These are phyloP conservation scores for Pycnonotus jocosus DNA, from an alignment of 2,113 vertebrate species.

Conservation along the genomic window DNA sequence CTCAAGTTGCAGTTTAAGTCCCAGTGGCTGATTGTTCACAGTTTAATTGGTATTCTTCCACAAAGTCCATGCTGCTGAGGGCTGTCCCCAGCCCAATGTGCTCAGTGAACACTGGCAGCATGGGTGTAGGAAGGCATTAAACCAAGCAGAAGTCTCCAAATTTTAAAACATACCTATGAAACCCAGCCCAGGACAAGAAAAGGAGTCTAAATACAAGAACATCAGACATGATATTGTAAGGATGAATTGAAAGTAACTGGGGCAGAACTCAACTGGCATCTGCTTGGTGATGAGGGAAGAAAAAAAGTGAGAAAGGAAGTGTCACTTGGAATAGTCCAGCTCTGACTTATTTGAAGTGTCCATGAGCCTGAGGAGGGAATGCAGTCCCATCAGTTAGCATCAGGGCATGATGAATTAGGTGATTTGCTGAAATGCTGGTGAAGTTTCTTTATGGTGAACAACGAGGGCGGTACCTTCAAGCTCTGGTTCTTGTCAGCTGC, in stretches of 20 bases:
- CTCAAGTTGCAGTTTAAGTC: background rate
- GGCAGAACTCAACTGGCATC: background rate
- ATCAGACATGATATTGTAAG: background rate
- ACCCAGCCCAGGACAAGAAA: background rate
- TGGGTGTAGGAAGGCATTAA: background rate
- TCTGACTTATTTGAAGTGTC: background rate
- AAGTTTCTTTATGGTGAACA: background rate
- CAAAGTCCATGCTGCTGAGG: background rate
- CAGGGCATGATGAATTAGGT: background rate
- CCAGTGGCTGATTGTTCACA: background rate
- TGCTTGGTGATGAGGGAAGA: background rate
- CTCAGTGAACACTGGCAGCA: background rate
- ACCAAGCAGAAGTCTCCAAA: background rate
- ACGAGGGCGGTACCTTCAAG: background rate
- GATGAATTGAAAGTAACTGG: background rate
- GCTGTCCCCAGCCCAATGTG: background rate
- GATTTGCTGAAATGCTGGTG: slow-evolving; percentile 9
- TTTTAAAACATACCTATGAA: background rate
- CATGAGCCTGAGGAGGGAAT: background rate
- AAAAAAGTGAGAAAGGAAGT: background rate
- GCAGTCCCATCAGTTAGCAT: background rate
- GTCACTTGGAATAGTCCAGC: background rate
- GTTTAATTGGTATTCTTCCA: background rate
- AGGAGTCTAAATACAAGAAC: background rate
- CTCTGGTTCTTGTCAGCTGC: slow-evolving; percentile 65